phyloP scores from a whole-genome alignment of 2,888 invertebrate genomes.

The Girardia tigrina region DNA sequence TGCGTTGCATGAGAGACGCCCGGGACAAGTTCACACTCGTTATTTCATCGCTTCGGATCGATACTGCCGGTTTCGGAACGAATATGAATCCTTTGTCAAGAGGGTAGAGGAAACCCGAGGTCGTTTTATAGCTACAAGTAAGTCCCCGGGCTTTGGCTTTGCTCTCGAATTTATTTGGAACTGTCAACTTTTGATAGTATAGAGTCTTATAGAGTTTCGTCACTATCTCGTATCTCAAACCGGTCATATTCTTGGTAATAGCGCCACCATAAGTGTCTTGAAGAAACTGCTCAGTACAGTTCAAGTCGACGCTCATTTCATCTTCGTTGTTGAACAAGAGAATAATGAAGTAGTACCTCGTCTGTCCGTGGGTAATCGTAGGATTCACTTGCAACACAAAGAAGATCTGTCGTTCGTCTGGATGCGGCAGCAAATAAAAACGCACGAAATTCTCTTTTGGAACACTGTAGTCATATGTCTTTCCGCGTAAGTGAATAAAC shows the following conservation, averaged over 20 bases:
- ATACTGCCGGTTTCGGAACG: slow-evolving; percentile 92
- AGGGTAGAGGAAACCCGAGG: slow-evolving; percentile 89
- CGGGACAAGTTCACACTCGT: slow-evolving; percentile 59
- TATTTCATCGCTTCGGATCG: slow-evolving; percentile 91
- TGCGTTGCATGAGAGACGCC: slow-evolving; percentile 23
- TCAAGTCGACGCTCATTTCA: slow-evolving; percentile 74
- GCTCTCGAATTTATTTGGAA: slow-evolving; percentile 73
- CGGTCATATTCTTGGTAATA: slow-evolving; percentile 72
- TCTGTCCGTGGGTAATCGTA: slow-evolving; percentile 97
- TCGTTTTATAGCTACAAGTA: slow-evolving; percentile 88
- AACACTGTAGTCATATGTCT: slow-evolving; percentile 98
- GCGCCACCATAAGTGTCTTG: slow-evolving; percentile 83
- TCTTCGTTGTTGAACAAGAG: slow-evolving; percentile 85
- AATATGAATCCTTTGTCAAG: slow-evolving; percentile 93
- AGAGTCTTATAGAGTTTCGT: slow-evolving; percentile 75
- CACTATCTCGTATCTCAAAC: slow-evolving; percentile 83
- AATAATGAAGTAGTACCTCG: slow-evolving; percentile 86
- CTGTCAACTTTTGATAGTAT: slow-evolving; percentile 79
- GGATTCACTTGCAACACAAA: slow-evolving; percentile 89
- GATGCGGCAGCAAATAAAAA: slow-evolving; percentile 82
- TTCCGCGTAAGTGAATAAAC: slow-evolving; percentile 81
- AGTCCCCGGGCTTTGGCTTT: slow-evolving; percentile 75
- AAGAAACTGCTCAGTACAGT: slow-evolving; percentile 79
- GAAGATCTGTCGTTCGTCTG: slow-evolving; percentile 88
- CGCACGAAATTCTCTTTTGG: slow-evolving; percentile 88